Conservation (phyloP, 1,140 invertebrate species). For the Solenopsis fugax region DNA sequence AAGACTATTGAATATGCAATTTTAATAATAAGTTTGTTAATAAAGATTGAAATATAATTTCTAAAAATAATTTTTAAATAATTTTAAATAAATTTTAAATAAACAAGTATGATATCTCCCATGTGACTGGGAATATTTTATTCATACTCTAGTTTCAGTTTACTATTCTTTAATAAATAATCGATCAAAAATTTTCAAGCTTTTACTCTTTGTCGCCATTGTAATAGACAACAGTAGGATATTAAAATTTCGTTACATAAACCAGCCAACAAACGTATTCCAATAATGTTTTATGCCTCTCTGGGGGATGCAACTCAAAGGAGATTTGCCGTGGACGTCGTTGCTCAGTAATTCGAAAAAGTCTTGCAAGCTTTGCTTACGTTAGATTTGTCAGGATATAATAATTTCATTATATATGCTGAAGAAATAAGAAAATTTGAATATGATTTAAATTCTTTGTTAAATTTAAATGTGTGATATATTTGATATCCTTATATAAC, state of each 20-base stretch:
- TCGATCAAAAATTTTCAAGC: not conserved
- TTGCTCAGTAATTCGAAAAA: conserved; percentile 21
- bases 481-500: not conserved
- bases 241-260: not conserved
- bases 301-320: not conserved
- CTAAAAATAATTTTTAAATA: not conserved
- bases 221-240: not conserved
- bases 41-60: not conserved
- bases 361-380: conserved; percentile 1
- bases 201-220: not conserved
- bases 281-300: conserved; percentile 25
- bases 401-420: too few relatives aligned
- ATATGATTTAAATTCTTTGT: not conserved
- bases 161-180: not conserved
- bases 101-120: not conserved
- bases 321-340: not conserved
- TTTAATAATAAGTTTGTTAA: conserved; percentile 6
- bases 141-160: not conserved
- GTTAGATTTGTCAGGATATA: conserved; percentile 14
- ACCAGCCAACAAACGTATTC: conserved; percentile 27
- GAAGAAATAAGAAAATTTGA: not conserved
- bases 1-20: not conserved
- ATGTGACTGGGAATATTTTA: not conserved
- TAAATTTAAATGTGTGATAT: not conserved
- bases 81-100: too few relatives aligned